Evolutionary conservation across 2,888 invertebrate genomes (phyloP), one percentile per base, ranked within the genome.

Genomic region (Beris chalybata): DNA sequence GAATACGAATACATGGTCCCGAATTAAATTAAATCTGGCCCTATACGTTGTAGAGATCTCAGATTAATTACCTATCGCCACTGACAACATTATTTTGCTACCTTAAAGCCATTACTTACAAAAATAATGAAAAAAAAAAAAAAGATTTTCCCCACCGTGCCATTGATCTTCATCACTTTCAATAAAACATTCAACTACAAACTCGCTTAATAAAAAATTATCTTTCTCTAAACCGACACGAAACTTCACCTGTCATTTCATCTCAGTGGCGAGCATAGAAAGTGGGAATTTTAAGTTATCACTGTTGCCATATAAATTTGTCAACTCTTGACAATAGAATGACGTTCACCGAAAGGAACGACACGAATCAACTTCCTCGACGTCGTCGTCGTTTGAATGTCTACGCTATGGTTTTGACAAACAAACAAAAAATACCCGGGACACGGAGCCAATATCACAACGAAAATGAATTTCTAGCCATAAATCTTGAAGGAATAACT

Each of bases 251-350:
- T 61, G 61, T 50, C 47, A 61, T 61, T 38, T 30, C 61, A 50
- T 52, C 43, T 61, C 52, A 61, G 6, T 22, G 52, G 50, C 61
- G 30, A 22, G 15, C 43, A 15, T 15, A 22, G 52, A 12, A 43
- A 29, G 58, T 13, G 47, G 13, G 15, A 31, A 38, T 50, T 61
- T 43, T 22, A 61, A 50, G 52, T 61, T 61, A 50, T 52, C 61
- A 50, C 50, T 50, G 50, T 15, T 52, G 52, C 38, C 50, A 61
- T 61, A 52, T 61, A 61, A 61, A 61, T 61, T 61, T 61, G 61
- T 61, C 61, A 61, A 61, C 61, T 61, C 13, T 32, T 43, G 47
- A 61, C 61, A 61, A 61, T 61, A 61, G 48, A 38, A 52, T 61
- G 61, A 61, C 61, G 61, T 61, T 38, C 22, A 12, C 61, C 38